Evolutionary conservation across 2,797 vertebrate species (phyloP), one percentile per base, ranked within the genome.

Genomic region (Crocodylus rhombifer): DNA sequence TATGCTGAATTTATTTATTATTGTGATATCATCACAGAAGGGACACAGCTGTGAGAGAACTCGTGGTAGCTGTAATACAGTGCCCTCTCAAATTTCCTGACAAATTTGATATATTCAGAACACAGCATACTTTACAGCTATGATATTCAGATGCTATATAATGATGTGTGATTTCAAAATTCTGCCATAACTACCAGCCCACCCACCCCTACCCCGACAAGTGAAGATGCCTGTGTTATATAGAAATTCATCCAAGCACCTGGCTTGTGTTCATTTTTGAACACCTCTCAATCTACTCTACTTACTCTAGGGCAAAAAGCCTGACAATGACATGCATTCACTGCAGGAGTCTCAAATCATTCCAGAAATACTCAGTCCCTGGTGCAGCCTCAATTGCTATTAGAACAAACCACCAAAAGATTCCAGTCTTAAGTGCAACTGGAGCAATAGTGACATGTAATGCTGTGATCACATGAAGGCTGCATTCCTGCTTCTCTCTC

Each of bases 211-310:
- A 51, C 42, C 42, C 42, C 10, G 42, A 51, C 42, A 51, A 51
- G 42, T 51, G 42, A 51, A 51, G 42, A 51, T 51, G 42, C 79
- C 78, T 69, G 80, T 80, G 89, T 83, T 93, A 90, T 80, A 77
- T 93, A 14, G 18, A 21, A 74, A 88, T 85, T 82, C 77, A 91
- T 90, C 87, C 90, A 84, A 87, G 91, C 95, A 96, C 74, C 95
- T 97, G 96, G 77, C 36, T 85, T 86, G 61, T 12, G 1, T 95
- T 96, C 89, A 90, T 86, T 94, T 95, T 87, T 85, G 71, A 92
- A 93, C 57, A 94, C 91, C 89, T 96, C 75, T 14, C 91, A 86
- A 85, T 82, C 21, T 73, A 26, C 76, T 90, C 82, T 60, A 88
- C 69, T 90, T 84, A 61, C 84, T 86, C 55, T 67, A 64, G 91